Evolutionary conservation across 2,113 vertebrate species (phyloP).

Genomic region (Neopipo cinnamomea): DNA sequence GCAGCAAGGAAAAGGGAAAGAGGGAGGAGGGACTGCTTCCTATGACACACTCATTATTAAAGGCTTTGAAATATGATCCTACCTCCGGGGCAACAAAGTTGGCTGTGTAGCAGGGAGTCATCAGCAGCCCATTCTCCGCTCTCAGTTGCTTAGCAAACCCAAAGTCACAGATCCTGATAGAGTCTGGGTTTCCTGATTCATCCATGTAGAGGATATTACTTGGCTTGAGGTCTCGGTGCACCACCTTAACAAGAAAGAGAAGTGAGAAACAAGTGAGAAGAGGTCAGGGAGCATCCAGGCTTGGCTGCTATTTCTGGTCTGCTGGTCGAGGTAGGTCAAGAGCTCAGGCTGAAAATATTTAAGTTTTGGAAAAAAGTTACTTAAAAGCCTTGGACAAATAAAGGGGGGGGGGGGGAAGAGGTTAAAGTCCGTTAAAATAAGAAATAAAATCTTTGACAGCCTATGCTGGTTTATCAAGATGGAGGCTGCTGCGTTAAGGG

Average conservation of each 20-base stretch:
- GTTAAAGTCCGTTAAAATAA: background rate
- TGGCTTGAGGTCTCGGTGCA: slow-evolving; percentile 94
- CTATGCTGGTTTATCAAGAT: background rate
- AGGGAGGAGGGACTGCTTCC: background rate
- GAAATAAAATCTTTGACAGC: background rate
- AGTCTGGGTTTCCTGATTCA: slow-evolving; percentile 88
- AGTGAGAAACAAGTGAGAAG: background rate
- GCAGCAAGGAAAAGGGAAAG: background rate
- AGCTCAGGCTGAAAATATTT: background rate
- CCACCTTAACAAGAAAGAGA: slow-evolving; percentile 78
- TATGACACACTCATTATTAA: background rate
- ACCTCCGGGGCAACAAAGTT: slow-evolving; percentile 97
- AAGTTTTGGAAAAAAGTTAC: background rate
- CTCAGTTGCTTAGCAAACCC: slow-evolving; percentile 93
- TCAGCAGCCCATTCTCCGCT: slow-evolving; percentile 91
- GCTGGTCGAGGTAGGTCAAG: background rate
- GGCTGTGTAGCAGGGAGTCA: slow-evolving; percentile 96
- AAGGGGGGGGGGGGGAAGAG: fast-evolving
- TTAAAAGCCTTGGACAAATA: background rate
- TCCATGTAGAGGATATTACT: slow-evolving; percentile 95
- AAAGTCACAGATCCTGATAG: slow-evolving; percentile 92
- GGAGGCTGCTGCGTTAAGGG: background rate
- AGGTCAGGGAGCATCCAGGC: background rate
- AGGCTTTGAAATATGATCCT: background rate
- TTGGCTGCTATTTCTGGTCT: background rate